These are phyloP conservation scores for Silurus asotus DNA, from an alignment of 2,113 vertebrate species.

Conservation along the genomic window DNA sequence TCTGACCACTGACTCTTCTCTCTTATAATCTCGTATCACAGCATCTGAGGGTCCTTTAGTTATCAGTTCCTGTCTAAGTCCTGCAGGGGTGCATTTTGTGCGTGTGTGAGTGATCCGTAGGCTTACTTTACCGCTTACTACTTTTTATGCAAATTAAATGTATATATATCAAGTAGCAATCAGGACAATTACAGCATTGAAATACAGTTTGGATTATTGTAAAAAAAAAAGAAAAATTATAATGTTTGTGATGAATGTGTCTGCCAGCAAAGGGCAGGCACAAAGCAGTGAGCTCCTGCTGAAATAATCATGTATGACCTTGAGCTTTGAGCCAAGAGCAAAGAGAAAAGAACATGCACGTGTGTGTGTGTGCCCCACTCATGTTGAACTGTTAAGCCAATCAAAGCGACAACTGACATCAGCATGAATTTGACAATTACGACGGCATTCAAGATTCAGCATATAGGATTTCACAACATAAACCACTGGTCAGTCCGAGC, in stretches of 20 bases:
- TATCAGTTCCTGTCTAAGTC: neutral
- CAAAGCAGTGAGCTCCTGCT: neutral
- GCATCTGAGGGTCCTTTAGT: neutral
- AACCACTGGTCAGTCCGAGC: no score
- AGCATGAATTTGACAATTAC: neutral
- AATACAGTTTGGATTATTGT: neutral
- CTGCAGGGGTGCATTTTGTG: neutral
- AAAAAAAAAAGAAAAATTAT: neutral
- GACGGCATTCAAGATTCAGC: no score
- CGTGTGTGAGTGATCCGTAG: no score
- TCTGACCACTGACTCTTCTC: neutral
- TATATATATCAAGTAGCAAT: neutral
- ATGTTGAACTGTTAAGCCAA: neutral
- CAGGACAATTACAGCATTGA: neutral
- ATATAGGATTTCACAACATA: no score
- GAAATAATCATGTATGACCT: slow-evolving; percentile 3
- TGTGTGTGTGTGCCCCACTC: neutral
- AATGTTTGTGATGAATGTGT: neutral
- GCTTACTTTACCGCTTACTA: neutral
- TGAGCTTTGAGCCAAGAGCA: neutral
- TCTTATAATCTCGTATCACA: slow-evolving; percentile 23
- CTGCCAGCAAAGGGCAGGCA: neutral
- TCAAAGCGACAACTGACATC: neutral
- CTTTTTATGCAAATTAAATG: neutral
- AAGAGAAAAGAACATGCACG: neutral